Conservation (phyloP, 2,113 vertebrate species). For the Clupea harengus region DNA sequence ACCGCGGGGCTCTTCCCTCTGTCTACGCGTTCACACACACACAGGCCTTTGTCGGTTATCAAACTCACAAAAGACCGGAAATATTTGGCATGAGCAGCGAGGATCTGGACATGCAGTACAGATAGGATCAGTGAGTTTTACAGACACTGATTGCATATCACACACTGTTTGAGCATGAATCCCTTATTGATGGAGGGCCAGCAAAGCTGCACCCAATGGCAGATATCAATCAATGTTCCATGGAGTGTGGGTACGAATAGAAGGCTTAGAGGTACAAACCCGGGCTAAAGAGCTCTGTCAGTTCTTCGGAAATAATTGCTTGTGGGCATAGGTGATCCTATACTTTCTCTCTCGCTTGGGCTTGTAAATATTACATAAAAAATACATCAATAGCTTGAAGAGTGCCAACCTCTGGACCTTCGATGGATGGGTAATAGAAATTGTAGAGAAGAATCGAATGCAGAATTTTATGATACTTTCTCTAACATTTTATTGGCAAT, state of each 20-base stretch:
- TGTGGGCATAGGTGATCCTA: conserved; percentile 15
- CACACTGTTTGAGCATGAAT: conserved; percentile 12
- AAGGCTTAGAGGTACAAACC: conserved; percentile 1
- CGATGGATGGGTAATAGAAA: conserved; percentile 21
- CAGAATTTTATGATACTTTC: not conserved
- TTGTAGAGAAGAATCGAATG: not conserved
- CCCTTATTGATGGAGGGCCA: not conserved
- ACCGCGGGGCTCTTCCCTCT: not conserved
- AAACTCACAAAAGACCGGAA: not conserved
- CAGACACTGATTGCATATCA: conserved; percentile 13
- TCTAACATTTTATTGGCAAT: not conserved
- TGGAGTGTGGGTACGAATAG: not conserved
- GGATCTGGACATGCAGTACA: not conserved
- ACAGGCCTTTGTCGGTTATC: conserved; percentile 13
- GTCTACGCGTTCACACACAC: conserved; percentile 15
- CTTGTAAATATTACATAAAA: conserved; percentile 34
- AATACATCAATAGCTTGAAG: conserved; percentile 2
- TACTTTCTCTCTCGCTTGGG: conserved; percentile 11
- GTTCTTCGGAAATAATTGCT: conserved; percentile 1
- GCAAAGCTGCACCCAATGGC: not conserved
- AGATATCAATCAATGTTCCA: conserved; percentile 12
- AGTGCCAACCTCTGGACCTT: conserved; percentile 20
- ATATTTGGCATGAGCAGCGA: not conserved
- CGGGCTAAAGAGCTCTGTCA: not conserved
- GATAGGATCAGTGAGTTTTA: conserved; percentile 18